Conservation (phyloP, 2,113 vertebrate species). For the Melanerpes aurifrons region DNA sequence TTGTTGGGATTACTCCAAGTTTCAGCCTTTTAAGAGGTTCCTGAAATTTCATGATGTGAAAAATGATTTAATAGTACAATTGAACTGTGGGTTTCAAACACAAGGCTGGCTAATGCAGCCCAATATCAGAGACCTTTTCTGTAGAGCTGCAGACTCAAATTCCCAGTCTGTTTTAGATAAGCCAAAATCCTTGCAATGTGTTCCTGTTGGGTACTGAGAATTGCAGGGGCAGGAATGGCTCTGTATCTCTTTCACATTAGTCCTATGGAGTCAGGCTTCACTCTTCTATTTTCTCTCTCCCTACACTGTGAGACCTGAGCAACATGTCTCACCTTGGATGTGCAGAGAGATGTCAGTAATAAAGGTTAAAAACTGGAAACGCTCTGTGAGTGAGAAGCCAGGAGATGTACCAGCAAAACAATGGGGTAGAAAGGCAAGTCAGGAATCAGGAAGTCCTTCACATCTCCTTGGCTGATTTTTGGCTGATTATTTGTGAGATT, state of each 20-base stretch:
- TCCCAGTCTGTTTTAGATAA: background rate
- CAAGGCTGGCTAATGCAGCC: background rate
- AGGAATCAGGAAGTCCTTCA: background rate
- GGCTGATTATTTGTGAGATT: background rate
- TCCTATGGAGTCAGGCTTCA: accelerated
- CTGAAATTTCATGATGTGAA: background rate
- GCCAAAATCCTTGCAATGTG: background rate
- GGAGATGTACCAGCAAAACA: background rate
- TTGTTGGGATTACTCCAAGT: background rate
- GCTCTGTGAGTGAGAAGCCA: background rate
- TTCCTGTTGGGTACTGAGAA: background rate
- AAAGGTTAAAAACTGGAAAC: background rate
- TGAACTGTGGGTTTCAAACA: background rate
- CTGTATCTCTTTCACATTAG: background rate
- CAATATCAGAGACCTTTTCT: background rate
- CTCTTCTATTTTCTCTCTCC: background rate
- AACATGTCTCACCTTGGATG: background rate
- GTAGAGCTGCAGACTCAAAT: background rate
- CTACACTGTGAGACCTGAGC: background rate
- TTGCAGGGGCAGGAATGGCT: background rate
- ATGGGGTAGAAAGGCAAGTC: too few species aligned
- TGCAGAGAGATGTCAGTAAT: background rate
- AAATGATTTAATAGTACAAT: background rate
- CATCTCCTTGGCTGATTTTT: background rate
- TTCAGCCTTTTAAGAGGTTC: background rate